Conservation (phyloP, 2,888 invertebrate genomes). For the Odiellus spinosus region DNA sequence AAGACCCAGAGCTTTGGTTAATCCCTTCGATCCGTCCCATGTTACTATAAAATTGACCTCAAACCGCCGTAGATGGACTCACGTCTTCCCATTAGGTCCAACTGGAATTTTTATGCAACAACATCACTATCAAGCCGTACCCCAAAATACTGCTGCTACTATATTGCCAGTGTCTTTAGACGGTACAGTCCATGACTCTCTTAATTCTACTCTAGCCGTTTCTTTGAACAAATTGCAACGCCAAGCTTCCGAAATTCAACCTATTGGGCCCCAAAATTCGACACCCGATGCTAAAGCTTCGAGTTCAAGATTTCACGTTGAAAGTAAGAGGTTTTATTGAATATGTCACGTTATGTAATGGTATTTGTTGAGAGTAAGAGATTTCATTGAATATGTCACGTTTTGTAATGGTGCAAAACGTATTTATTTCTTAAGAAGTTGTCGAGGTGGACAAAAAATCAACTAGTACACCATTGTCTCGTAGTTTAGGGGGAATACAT, state of each 20-base stretch:
- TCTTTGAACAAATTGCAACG: too few relatives aligned
- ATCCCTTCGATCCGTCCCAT: slow-evolving; percentile 95
- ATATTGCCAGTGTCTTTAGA: slow-evolving; percentile 13
- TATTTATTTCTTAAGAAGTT: too few relatives aligned
- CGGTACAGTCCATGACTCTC: neutral
- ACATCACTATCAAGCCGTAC: slow-evolving; percentile 41
- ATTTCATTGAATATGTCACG: too few relatives aligned
- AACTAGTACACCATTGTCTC: too few relatives aligned
- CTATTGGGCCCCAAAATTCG: too few relatives aligned
- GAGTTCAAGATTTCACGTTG: neutral
- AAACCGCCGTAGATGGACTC: slow-evolving; percentile 90
- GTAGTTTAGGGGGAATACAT: neutral
- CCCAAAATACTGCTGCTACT: slow-evolving; percentile 19
- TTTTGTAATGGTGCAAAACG: too few relatives aligned
- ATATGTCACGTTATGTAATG: too few relatives aligned
- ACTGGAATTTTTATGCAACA: slow-evolving; percentile 76
- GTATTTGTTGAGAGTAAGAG: too few relatives aligned
- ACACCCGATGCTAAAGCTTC: neutral
- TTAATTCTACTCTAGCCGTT: too few relatives aligned
- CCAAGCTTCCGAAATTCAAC: too few relatives aligned
- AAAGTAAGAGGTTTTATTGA: neutral
- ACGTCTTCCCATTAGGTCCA: slow-evolving; percentile 63
- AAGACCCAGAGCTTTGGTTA: slow-evolving; percentile 49
- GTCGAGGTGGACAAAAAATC: too few relatives aligned
- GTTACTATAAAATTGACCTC: slow-evolving; percentile 91